Base-by-base conservation (phyloP, 2,888 invertebrate species). In the Hypena proboscidalis region DNA sequence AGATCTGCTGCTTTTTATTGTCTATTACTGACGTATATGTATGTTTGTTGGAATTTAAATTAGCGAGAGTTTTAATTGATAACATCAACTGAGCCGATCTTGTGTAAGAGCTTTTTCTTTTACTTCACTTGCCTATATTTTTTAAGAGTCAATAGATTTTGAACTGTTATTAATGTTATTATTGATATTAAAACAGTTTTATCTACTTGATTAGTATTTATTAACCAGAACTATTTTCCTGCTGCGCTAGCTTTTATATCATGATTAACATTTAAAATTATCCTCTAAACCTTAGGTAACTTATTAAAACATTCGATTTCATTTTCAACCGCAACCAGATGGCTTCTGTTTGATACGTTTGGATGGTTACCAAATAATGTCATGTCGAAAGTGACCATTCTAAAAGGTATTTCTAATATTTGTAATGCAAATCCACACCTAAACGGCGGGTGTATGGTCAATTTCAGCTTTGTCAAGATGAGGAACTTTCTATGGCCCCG, bases 401-500 rank as follows among this genome's bases (percentile, higher is more conserved):
- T 45, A 68, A 59, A 63, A 37, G 49, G 62, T 51, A 56, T 66
- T 64, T 58, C 59, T 55, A 67, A 66, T 74, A 69, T 76, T 83
- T 85, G 78, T 82, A 69, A 86, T 83, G 86, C 78, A 83, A 85
- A 87, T 84, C 62, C 64, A 72, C 77, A 64, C 76, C 73, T 75
- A 73, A 67, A 63, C 61, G 58, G 47, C 37, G 52, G 55, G 46
- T 64, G 65, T 78, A 73, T 80, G 82, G 85, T 80, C 80, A 84
- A 85, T 84, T 85, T 81, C 70, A 72, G 75, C 70, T 78, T 81
- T 81, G 85, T 84, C 74, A 77, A 83, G 77, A 81, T 79, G 75
- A 64, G 54, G 57, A 67, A 81, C 88, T 89, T 89, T 89, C 88
- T 86, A 79, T 65, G 85, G 48, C 85, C 86, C 72, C 80, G 65